Conservation (phyloP, 2,888 invertebrate genomes). For the Phrixothrix hirtus region DNA sequence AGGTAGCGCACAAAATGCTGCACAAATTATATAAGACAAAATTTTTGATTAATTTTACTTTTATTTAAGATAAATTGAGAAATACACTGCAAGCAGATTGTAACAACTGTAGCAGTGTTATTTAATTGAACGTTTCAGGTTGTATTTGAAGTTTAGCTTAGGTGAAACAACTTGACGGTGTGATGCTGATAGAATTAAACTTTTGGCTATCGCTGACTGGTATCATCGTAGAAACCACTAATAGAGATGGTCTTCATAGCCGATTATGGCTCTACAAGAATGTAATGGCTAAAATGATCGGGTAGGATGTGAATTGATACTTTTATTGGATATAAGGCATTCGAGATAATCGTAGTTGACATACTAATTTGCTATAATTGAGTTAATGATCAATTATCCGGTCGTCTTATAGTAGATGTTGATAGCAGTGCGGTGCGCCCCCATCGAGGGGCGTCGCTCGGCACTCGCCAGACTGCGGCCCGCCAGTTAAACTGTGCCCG, state of each 20-base stretch:
- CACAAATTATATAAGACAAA: too few relatives aligned
- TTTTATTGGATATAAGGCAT: conserved; percentile 6
- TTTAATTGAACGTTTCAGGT: too few relatives aligned
- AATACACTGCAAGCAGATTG: too few relatives aligned
- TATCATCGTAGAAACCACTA: not conserved
- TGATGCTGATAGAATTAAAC: too few relatives aligned
- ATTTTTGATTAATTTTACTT: too few relatives aligned
- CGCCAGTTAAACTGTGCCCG: conserved; percentile 53
- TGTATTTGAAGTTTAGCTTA: too few relatives aligned
- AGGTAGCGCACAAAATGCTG: too few relatives aligned
- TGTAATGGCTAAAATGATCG: not conserved
- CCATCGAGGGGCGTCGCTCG: conserved; percentile 44
- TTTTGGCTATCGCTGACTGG: not conserved
- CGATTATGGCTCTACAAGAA: too few relatives aligned
- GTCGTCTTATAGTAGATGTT: conserved; percentile 43
- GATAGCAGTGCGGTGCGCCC: conserved; percentile 48
- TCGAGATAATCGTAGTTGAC: conserved; percentile 45
- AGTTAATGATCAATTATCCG: conserved; percentile 52
- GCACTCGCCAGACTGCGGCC: conserved; percentile 50
- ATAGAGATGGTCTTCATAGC: too few relatives aligned
- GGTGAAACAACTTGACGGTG: too few relatives aligned
- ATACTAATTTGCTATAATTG: conserved; percentile 52
- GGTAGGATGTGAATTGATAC: not conserved
- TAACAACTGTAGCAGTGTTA: too few relatives aligned
- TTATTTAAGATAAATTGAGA: too few relatives aligned